These are phyloP conservation scores for Hyppa rectilinea DNA, from an alignment of 2,888 invertebrate genomes.

Conservation along the genomic window DNA sequence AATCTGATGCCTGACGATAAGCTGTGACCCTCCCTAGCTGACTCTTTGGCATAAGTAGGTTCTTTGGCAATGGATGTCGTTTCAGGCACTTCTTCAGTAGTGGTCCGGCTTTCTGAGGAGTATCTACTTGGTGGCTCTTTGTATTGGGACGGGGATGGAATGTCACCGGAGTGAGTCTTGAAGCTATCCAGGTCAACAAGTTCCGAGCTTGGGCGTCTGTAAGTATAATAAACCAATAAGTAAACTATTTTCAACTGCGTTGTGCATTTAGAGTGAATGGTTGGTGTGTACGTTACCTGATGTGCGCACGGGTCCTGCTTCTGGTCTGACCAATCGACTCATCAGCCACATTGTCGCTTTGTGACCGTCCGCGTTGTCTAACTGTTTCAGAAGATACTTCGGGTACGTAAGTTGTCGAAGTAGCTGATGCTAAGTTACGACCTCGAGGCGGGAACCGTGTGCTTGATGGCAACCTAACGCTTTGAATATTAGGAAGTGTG, in stretches of 20 bases:
- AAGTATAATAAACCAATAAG: slow-evolving; percentile 58
- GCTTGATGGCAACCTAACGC: slow-evolving; percentile 93
- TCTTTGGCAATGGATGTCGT: slow-evolving; percentile 77
- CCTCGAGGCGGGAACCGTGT: slow-evolving; percentile 96
- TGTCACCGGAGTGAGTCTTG: slow-evolving; percentile 93
- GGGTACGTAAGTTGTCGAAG: slow-evolving; percentile 88
- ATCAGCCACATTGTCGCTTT: slow-evolving; percentile 86
- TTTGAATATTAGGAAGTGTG: slow-evolving; percentile 63
- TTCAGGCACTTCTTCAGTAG: slow-evolving; percentile 90
- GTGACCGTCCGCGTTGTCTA: slow-evolving; percentile 83
- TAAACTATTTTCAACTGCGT: not conserved
- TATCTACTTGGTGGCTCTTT: slow-evolving; percentile 87
- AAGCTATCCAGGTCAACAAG: slow-evolving; percentile 96
- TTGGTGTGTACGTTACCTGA: slow-evolving; percentile 80
- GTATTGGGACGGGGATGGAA: slow-evolving; percentile 88
- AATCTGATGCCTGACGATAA: slow-evolving; percentile 81
- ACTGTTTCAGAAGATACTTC: slow-evolving; percentile 86
- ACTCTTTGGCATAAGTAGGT: slow-evolving; percentile 79
- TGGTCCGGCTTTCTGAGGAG: slow-evolving; percentile 87
- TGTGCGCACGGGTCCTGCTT: slow-evolving; percentile 91
- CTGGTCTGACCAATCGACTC: slow-evolving; percentile 88
- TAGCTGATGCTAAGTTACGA: slow-evolving; percentile 83
- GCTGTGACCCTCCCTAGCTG: slow-evolving; percentile 83
- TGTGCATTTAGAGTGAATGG: slow-evolving; percentile 17
- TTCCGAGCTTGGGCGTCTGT: slow-evolving; percentile 94